Conservation (phyloP, 2,888 invertebrate genomes). For the Heterodera filipjevi region DNA sequence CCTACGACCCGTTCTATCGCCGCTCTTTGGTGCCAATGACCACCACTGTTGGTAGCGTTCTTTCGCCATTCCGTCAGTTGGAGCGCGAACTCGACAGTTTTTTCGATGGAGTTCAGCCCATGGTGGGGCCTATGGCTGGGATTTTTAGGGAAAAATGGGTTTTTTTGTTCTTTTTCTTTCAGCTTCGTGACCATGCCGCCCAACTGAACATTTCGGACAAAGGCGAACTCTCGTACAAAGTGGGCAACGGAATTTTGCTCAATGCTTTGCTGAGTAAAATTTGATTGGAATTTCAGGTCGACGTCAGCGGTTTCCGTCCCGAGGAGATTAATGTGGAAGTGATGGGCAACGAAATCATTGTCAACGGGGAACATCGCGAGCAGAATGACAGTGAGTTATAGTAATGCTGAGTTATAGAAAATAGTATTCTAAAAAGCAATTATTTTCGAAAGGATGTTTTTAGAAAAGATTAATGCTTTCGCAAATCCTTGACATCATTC, state of each 20-base stretch:
- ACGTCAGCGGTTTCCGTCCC: slow-evolving; percentile 29
- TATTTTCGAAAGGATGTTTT: neutral
- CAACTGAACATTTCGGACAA: slow-evolving; percentile 22
- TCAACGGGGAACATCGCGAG: slow-evolving; percentile 19
- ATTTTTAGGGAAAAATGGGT: too few relatives aligned
- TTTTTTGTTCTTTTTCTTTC: neutral
- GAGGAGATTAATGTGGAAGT: slow-evolving; percentile 25
- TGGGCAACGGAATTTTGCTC: neutral
- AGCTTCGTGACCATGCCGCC: slow-evolving; percentile 26
- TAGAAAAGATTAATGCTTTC: too few relatives aligned
- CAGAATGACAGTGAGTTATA: slow-evolving; percentile 8
- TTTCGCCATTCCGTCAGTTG: neutral
- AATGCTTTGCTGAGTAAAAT: neutral
- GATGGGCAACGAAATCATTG: slow-evolving; percentile 16
- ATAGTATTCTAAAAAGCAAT: neutral
- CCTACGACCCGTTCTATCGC: neutral
- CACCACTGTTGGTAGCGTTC: too few relatives aligned
- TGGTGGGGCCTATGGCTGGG: neutral
- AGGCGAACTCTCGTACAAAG: slow-evolving; percentile 26
- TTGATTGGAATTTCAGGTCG: neutral
- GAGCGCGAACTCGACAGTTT: neutral
- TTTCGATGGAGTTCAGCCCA: neutral
- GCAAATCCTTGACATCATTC: too few relatives aligned
- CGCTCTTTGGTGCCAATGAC: neutral
- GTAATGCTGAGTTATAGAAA: too few relatives aligned